phyloP scores from a whole-genome alignment of 2,888 invertebrate species.

The Micropterix aruncella region DNA sequence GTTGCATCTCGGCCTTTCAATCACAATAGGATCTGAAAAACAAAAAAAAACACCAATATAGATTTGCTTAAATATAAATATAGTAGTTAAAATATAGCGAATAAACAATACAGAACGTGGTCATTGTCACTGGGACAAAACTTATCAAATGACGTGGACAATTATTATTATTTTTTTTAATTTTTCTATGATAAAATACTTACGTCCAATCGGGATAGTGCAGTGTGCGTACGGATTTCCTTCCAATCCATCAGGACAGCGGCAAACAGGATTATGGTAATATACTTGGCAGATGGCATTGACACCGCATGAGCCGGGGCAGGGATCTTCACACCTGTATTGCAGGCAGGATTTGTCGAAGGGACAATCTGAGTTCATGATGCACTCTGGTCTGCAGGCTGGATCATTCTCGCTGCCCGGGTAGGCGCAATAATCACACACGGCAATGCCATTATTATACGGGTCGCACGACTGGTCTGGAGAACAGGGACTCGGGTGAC shows the following conservation, averaged over 20 bases:
- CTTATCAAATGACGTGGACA: too few relatives aligned
- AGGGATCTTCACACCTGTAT: constrained; percentile 63
- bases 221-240: constrained; percentile 74
- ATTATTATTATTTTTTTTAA: too few relatives aligned
- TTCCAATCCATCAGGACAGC: constrained; percentile 48
- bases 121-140: too few relatives aligned
- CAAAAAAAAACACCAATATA: constrained; percentile 10
- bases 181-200: too few relatives aligned
- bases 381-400: constrained; percentile 69
- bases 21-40: constrained; percentile 25
- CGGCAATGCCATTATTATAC: constrained; percentile 60
- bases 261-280: constrained; percentile 58
- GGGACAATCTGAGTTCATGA: constrained; percentile 66
- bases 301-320: constrained; percentile 65
- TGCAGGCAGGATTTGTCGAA: constrained; percentile 63
- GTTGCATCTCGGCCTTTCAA: constrained; percentile 41
- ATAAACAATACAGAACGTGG: too few relatives aligned
- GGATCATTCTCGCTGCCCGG: constrained; percentile 53
- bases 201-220: constrained; percentile 38
- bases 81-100: constrained; percentile 5
- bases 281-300: constrained; percentile 58
- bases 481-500: constrained; percentile 66
- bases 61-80: constrained; percentile 4
- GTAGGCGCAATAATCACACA: constrained; percentile 65
- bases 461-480: constrained; percentile 51